Percentiles rank a stretch among this genome's conserved stretches.
Evolutionary conservation across 1,140 invertebrate species (phyloP).

Genomic region (Dreissena rostriformis): DNA sequence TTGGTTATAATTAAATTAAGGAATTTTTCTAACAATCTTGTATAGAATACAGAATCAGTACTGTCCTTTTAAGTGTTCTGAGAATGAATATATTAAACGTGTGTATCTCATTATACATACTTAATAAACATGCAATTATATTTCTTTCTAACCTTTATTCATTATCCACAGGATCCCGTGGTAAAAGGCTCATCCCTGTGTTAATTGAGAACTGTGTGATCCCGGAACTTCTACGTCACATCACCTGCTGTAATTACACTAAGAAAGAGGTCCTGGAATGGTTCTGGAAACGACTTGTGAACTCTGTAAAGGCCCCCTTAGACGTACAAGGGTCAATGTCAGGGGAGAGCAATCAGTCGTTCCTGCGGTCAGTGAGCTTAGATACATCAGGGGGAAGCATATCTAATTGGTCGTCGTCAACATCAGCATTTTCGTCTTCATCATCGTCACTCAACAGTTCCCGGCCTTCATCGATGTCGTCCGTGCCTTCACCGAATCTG

Average conservation of each 20-base stretch:
- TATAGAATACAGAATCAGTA: no score
- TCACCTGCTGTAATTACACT: slow-evolving; percentile 80
- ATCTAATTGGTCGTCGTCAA: not conserved
- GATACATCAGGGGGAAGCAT: slow-evolving; percentile 40
- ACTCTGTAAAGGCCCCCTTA: slow-evolving; percentile 72
- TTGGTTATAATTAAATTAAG: no score
- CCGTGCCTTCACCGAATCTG: not conserved
- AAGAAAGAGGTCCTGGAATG: slow-evolving; percentile 76
- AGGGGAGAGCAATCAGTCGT: not conserved
- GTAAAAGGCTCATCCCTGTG: slow-evolving; percentile 79
- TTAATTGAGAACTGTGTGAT: slow-evolving; percentile 74
- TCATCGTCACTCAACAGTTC: not conserved
- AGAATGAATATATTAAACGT: no score
- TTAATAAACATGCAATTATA: no score
- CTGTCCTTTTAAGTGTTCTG: no score
- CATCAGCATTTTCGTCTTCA: slow-evolving; percentile 1
- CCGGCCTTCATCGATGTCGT: not conserved
- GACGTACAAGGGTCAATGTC: slow-evolving; percentile 32
- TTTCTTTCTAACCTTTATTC: not conserved
- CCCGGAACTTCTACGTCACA: slow-evolving; percentile 76
- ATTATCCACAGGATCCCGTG: slow-evolving; percentile 72
- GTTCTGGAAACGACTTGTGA: slow-evolving; percentile 78
- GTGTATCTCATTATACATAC: no score
- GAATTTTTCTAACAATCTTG: no score
- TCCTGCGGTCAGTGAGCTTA: not conserved